Base-by-base conservation (phyloP, 2,113 vertebrate species). In the Chionomys nivalis region DNA sequence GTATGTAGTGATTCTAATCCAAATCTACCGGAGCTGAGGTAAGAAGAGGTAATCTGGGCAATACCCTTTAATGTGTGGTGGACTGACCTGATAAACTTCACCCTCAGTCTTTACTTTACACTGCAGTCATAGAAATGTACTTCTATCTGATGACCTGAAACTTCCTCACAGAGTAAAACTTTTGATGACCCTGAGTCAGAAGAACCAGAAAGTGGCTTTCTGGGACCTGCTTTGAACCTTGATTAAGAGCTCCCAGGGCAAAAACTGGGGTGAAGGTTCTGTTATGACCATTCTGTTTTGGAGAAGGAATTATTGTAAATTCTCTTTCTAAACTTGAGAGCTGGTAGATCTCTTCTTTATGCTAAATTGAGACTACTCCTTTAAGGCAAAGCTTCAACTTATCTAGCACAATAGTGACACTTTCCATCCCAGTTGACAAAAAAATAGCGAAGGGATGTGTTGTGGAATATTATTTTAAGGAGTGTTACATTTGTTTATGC, bases 271-370 rank as follows among this genome's bases (percentile, higher is more conserved):
- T 61, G 6, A 17, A 26, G 23, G 4, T 17, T 90, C 12, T 28
- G 36, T 31, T 23, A 52, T 49, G 52, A 39, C 13, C 4, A 23
- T 31, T 55, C 8, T 90, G 21, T 47, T 92, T 47, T 79, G 10
- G 39, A 92, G 47, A 7, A 89, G 44, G 4, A 75, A 58, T 21
- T 72, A 49, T 19, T 11, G 3, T 63, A 28, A 83, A 52, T 89
- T 28, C 39, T 81, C 13, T 78, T 94, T 94, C 61, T 90, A 79
- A 87, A 88, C 19, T 87, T 87, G 42, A 94, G 23, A 93, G 2
- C 12, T 55, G 36, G 21, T 47, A 3, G 21, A n/a, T 36, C 6
- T 55, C 52, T 55, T 55, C 3, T 42, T n/a, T 83, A 44, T 70
- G 47, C 28, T 66, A 42, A 42, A 65, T 0, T 77, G 39, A 89